A percentile compares a stretch with the other conserved stretches of the same genome.
Conservation (phyloP, 2,797 vertebrate genomes). For the Euphonia xanthogaster region DNA sequence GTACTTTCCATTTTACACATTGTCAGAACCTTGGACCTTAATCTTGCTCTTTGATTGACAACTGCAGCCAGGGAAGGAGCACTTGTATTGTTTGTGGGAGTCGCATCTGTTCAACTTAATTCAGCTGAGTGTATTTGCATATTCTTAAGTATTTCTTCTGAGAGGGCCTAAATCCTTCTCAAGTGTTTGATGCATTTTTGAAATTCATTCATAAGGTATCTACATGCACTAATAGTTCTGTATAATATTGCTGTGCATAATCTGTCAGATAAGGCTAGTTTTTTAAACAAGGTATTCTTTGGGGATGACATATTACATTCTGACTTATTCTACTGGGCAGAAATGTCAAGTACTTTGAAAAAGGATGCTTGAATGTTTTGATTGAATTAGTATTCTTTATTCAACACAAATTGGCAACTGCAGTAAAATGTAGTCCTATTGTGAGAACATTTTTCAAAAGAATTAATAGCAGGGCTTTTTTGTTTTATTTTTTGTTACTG, state of each 20-base stretch:
- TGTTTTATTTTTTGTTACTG: conserved; percentile 21
- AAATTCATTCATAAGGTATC: conserved; percentile 96
- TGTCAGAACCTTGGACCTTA: conserved; percentile 85
- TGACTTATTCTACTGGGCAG: conserved; percentile 77
- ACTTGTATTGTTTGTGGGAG: conserved; percentile 84
- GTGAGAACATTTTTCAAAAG: conserved; percentile 16
- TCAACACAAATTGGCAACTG: conserved; percentile 44
- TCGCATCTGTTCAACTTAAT: conserved; percentile 88
- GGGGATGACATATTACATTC: conserved; percentile 81
- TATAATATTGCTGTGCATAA: conserved; percentile 89
- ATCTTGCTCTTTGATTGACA: conserved; percentile 89
- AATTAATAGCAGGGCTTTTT: conserved; percentile 7
- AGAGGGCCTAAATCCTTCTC: conserved; percentile 90
- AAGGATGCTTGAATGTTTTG: conserved; percentile 72
- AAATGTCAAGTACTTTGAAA: conserved; percentile 85
- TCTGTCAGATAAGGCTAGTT: conserved; percentile 88
- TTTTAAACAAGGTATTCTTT: conserved; percentile 80
- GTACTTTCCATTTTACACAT: conserved; percentile 84
- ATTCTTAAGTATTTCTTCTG: conserved; percentile 94
- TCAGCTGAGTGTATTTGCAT: conserved; percentile 89
- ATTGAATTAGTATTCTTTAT: conserved; percentile 69
- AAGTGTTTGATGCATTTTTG: conserved; percentile 92
- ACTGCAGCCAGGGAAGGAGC: conserved; percentile 78
- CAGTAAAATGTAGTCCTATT: conserved; percentile 27
- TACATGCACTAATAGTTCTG: conserved; percentile 94